Conservation (phyloP, 2,797 vertebrate genomes). For the Melanotaenia pygmaea region DNA sequence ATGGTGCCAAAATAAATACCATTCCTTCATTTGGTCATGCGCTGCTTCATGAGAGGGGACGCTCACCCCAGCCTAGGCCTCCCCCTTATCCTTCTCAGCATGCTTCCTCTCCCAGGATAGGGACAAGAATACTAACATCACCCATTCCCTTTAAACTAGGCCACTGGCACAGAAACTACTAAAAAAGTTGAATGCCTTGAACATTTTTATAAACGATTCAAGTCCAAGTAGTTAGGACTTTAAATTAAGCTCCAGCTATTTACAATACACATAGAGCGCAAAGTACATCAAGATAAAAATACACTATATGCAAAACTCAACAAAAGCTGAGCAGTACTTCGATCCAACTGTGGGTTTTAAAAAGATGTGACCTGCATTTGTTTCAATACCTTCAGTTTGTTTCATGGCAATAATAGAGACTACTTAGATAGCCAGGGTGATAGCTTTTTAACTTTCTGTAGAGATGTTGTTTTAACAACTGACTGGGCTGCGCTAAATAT, state of each 20-base stretch:
- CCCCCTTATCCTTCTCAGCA: slow-evolving; percentile 32
- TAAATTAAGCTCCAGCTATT: slow-evolving; percentile 18
- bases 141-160: slow-evolving; percentile 53
- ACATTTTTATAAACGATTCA: slow-evolving; percentile 8
- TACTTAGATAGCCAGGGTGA: not conserved
- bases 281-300: slow-evolving; percentile 22
- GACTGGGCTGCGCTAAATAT: too few species aligned
- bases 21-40: slow-evolving; percentile 76
- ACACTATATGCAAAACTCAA: slow-evolving; percentile 38
- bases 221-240: slow-evolving; percentile 4
- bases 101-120: slow-evolving; percentile 62
- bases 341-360: not conserved
- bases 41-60: slow-evolving; percentile 53
- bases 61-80: slow-evolving; percentile 41
- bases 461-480: not conserved
- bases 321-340: not conserved
- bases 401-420: not conserved
- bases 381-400: slow-evolving; percentile 1
- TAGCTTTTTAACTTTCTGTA: not conserved
- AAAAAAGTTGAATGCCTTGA: slow-evolving; percentile 23
- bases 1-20: slow-evolving; percentile 70
- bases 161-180: slow-evolving; percentile 50
- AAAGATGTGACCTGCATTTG: not conserved
- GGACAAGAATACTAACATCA: slow-evolving; percentile 79
- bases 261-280: not conserved